Conservation (phyloP, 2,113 vertebrate genomes). For the Anseranas semipalmata region DNA sequence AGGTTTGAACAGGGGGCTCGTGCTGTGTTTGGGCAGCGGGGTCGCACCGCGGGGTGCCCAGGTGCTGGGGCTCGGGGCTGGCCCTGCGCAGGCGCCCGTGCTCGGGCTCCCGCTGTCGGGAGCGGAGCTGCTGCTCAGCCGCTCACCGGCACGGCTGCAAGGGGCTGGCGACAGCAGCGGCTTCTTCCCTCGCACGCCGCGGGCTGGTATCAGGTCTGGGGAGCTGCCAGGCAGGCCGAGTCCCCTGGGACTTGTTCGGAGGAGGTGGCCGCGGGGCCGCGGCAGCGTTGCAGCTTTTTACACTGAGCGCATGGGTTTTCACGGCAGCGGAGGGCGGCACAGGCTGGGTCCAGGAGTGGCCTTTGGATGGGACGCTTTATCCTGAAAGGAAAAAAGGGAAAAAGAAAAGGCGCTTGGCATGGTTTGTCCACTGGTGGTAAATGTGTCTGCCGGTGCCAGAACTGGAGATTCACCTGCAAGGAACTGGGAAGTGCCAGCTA, state of each 20-base stretch:
- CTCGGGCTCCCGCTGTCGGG: accelerated
- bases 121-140: not conserved
- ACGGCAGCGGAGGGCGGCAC: too few species aligned
- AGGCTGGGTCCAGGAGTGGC: not conserved
- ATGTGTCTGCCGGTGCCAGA: not conserved
- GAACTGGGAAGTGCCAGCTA: not conserved
- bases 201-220: not conserved
- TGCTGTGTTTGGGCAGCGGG: not conserved
- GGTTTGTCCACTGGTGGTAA: not conserved
- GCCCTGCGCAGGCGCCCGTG: not conserved
- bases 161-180: not conserved
- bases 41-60: not conserved
- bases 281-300: not conserved
- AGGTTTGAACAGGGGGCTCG: not conserved
- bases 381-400: not conserved
- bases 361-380: not conserved
- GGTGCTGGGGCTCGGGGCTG: not conserved
- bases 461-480: constrained; percentile 8
- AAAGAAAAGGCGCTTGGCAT: not conserved
- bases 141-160: not conserved
- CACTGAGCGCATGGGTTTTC: not conserved
- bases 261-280: not conserved
- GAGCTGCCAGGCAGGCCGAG: not conserved
- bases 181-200: not conserved
- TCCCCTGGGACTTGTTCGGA: not conserved